phyloP scores from a whole-genome alignment of 2,888 invertebrate species.

The Himalopsyche japonica region DNA sequence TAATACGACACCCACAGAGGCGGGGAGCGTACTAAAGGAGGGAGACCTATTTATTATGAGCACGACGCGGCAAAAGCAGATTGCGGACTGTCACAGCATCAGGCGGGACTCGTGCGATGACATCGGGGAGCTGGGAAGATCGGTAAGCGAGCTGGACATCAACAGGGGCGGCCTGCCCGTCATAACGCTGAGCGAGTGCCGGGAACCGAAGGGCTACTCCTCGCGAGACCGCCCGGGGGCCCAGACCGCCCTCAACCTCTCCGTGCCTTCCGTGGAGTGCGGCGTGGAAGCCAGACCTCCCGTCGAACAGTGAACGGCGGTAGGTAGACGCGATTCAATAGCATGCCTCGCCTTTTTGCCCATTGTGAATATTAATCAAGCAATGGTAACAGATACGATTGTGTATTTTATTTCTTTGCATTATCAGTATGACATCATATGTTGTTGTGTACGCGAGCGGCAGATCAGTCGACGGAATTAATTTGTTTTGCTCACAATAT shows the following conservation, averaged over 20 bases:
- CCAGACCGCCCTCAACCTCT: constrained; percentile 51
- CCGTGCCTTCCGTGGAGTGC: constrained; percentile 56
- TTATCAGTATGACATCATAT: background rate
- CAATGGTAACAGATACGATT: background rate
- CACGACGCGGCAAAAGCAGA: constrained; percentile 49
- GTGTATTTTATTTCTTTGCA: background rate
- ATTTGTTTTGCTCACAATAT: background rate
- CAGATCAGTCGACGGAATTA: background rate
- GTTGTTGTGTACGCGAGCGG: background rate
- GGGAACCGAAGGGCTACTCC: constrained; percentile 46
- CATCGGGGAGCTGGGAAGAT: constrained; percentile 46
- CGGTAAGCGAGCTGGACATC: constrained; percentile 41
- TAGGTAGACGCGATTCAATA: background rate
- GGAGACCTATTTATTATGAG: constrained; percentile 38
- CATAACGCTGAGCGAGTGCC: constrained; percentile 59
- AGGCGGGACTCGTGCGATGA: constrained; percentile 55
- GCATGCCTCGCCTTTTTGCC: background rate
- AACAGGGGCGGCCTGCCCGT: constrained; percentile 53
- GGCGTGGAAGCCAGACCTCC: constrained; percentile 57
- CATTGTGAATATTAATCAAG: background rate
- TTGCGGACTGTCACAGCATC: constrained; percentile 46
- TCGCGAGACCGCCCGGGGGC: constrained; percentile 48
- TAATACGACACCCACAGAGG: constrained; percentile 47
- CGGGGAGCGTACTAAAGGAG: constrained; percentile 49
- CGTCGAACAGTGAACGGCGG: background rate